A percentile compares a stretch with the other conserved stretches of the same genome.
phyloP scores from a whole-genome alignment of 2,888 invertebrate species.

The Drosophila aldrichi region DNA sequence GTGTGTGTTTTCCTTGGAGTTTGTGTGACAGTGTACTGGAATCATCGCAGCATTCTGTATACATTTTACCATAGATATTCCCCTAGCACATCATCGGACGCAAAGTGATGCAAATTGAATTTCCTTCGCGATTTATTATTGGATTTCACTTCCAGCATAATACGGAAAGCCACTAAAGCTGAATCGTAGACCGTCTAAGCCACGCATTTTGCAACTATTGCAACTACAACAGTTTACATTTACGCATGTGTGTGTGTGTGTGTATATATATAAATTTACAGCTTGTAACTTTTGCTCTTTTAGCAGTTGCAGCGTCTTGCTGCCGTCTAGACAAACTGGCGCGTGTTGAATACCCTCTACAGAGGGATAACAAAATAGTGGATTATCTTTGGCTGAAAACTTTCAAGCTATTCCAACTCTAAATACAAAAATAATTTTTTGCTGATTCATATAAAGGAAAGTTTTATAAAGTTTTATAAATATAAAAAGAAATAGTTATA shows the following conservation, averaged over 20 bases:
- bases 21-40: constrained; percentile 22
- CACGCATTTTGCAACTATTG: constrained; percentile 2
- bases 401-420: neutral
- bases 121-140: constrained; percentile 46
- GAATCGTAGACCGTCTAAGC: constrained; percentile 4
- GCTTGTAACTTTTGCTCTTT: constrained; percentile 29
- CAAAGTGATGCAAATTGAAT: constrained; percentile 59
- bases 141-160: constrained; percentile 39
- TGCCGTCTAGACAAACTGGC: constrained; percentile 71
- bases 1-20: constrained; percentile 1
- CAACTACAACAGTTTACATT: constrained; percentile 9
- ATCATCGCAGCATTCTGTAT: constrained; percentile 38
- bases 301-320: constrained; percentile 34
- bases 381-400: neutral
- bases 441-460: neutral
- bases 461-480: neutral
- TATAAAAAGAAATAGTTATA: neutral
- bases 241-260: neutral
- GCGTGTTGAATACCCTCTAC: constrained; percentile 41
- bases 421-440: neutral
- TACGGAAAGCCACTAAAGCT: constrained; percentile 16
- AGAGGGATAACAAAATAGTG: neutral
- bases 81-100: constrained; percentile 8
- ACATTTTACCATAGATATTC: constrained; percentile 24
- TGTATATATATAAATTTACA: constrained; percentile 3